phyloP scores from a whole-genome alignment of 2,797 vertebrate genomes.

The Falco berigora region DNA sequence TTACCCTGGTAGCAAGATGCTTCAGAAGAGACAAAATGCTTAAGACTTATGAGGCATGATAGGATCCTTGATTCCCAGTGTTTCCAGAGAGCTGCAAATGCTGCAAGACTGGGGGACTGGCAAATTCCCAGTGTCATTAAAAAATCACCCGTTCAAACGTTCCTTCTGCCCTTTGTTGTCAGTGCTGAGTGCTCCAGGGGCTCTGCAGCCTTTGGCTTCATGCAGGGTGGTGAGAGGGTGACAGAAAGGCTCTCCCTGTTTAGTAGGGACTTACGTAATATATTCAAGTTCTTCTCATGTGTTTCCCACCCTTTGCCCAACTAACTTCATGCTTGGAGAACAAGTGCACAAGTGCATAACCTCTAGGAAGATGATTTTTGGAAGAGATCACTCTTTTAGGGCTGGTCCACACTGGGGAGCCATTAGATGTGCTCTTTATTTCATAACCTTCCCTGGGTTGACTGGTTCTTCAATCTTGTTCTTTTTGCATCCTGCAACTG shows the following conservation, averaged over 20 bases:
- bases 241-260: neutral
- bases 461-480: neutral
- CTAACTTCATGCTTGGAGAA: neutral
- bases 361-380: neutral
- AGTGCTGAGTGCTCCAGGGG: neutral
- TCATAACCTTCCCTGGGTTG: neutral
- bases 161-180: neutral
- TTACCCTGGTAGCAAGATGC: neutral
- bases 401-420: neutral
- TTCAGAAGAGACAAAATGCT: neutral
- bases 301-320: neutral
- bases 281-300: neutral
- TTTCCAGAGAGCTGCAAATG: neutral
- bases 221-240: neutral
- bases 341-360: neutral
- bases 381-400: neutral
- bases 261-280: accelerated
- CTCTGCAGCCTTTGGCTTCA: neutral
- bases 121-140: neutral
- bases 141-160: neutral
- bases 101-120: neutral
- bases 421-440: neutral
- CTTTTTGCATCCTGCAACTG: neutral
- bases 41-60: neutral
- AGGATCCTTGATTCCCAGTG: neutral